Evolutionary conservation across 2,888 invertebrate species (phyloP).

Genomic region (Anoplius nigerrimus): DNA sequence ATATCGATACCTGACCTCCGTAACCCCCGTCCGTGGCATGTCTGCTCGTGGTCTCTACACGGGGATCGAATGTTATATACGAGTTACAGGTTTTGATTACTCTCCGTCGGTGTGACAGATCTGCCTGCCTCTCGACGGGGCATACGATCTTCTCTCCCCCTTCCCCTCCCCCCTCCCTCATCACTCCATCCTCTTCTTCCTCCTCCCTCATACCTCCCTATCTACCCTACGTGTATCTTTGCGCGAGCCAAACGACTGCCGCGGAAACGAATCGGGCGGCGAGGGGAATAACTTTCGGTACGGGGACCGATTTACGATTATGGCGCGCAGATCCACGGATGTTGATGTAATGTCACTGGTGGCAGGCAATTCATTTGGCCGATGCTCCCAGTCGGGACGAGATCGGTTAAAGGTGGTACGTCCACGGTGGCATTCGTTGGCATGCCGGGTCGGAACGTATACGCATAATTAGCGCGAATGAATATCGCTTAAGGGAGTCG

Average conservation of each 20-base stretch:
- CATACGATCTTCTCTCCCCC: constrained; percentile 58
- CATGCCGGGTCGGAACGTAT: too few relatives aligned
- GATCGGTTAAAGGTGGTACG: constrained; percentile 33
- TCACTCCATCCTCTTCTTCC: background rate
- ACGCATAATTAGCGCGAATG: too few relatives aligned
- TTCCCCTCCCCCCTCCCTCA: constrained; percentile 10
- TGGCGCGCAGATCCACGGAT: constrained; percentile 39
- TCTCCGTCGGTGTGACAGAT: constrained; percentile 61
- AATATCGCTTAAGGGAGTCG: too few relatives aligned
- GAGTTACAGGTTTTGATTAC: constrained; percentile 64
- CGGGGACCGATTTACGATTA: background rate
- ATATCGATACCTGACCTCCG: constrained; percentile 70
- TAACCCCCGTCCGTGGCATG: constrained; percentile 50
- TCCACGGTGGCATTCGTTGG: background rate
- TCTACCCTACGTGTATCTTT: constrained; percentile 30
- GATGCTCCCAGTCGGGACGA: constrained; percentile 23
- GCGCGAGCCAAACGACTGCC: constrained; percentile 33
- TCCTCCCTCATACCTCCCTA: too few relatives aligned
- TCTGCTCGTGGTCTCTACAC: constrained; percentile 39
- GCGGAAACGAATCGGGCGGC: background rate
- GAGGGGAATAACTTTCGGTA: constrained; percentile 1
- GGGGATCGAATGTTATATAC: constrained; percentile 47
- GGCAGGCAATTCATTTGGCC: constrained; percentile 34
- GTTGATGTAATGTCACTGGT: constrained; percentile 33
- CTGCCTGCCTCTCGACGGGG: constrained; percentile 61